Conservation (phyloP, 2,113 vertebrate genomes). For the Neogale vison region DNA sequence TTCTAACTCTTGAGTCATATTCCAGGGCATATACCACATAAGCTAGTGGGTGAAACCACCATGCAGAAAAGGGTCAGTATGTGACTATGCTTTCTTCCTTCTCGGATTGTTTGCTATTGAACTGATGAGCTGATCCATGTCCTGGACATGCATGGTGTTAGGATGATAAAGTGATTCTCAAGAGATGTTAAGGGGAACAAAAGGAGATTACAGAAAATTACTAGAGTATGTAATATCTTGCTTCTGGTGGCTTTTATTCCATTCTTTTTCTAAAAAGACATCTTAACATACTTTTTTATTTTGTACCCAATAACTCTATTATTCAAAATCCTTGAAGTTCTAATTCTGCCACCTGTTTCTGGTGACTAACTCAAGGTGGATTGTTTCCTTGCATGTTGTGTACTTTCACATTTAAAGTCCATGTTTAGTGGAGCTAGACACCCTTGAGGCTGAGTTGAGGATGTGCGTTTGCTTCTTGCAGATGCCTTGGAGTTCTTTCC, state of each 20-base stretch:
- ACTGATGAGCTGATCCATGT: not conserved
- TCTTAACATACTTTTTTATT: not conserved
- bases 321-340: not conserved
- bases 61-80: not conserved
- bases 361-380: not conserved
- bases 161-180: not conserved
- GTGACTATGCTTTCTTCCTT: not conserved
- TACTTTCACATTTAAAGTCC: not conserved
- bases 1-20: not conserved
- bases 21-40: not conserved
- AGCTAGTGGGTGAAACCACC: not conserved
- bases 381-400: not conserved
- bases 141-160: not conserved
- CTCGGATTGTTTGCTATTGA: not conserved
- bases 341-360: not conserved
- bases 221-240: not conserved
- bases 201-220: not conserved
- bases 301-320: not conserved
- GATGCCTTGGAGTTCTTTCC: not conserved
- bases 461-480: not conserved
- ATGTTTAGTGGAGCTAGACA: not conserved
- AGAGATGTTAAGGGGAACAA: not conserved
- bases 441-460: not conserved
- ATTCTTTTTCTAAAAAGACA: not conserved
- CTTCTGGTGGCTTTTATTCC: not conserved